Evolutionary conservation across 1,140 invertebrate species (phyloP).

Genomic region (Drosophila arawakana): DNA sequence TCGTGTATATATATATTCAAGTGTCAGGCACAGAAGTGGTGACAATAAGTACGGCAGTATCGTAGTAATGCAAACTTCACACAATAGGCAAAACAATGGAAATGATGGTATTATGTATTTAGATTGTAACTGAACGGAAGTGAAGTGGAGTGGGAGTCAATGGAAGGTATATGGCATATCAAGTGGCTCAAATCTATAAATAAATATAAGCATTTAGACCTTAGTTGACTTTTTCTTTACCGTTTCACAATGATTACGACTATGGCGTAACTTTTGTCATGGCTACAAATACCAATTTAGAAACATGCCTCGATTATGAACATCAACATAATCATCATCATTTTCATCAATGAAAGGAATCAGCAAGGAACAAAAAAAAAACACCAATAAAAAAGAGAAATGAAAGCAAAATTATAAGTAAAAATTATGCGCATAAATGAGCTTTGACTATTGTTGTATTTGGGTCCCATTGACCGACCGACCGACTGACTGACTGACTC

Average conservation of each 20-base stretch:
- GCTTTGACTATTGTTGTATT: constrained; percentile 41
- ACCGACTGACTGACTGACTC: too few relatives aligned
- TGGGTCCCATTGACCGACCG: neutral
- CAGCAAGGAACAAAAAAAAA: neutral
- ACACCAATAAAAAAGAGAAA: constrained; percentile 26
- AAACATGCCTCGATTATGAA: constrained; percentile 35
- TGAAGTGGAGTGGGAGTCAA: neutral
- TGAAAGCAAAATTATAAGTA: constrained; percentile 59
- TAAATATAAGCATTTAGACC: constrained; percentile 44
- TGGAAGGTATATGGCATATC: neutral
- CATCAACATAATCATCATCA: constrained; percentile 30
- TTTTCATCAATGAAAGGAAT: constrained; percentile 28
- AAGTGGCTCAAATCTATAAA: constrained; percentile 48
- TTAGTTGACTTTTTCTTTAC: constrained; percentile 21
- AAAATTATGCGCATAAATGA: constrained; percentile 77
- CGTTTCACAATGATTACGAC: constrained; percentile 24
- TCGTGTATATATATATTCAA: constrained; percentile 1
- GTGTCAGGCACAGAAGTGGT: neutral
- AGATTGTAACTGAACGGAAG: neutral
- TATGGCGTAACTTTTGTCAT: constrained; percentile 65
- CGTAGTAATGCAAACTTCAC: constrained; percentile 18
- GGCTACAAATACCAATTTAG: constrained; percentile 53
- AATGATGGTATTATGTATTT: neutral
- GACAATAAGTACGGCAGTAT: neutral
- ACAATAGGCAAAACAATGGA: constrained; percentile 24